A percentile compares a stretch with the other conserved stretches of the same genome.
These are phyloP conservation scores for Gerris buenoi DNA, from an alignment of 1,140 invertebrate genomes.

Conservation along the genomic window DNA sequence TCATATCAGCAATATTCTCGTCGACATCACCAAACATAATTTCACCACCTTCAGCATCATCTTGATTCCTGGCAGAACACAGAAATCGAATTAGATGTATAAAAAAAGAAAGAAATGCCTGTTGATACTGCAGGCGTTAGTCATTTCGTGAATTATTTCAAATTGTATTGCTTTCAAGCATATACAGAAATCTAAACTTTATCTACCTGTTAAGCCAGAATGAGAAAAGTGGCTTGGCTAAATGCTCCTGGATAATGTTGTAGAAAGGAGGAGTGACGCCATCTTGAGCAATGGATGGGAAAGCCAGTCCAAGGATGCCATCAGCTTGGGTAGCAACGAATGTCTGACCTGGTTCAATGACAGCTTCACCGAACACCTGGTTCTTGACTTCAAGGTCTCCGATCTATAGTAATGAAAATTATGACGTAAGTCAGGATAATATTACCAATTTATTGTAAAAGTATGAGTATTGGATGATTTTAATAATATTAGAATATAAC, in stretches of 20 bases:
- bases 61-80: not conserved
- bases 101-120: too few relatives aligned
- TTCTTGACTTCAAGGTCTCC: not conserved
- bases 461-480: too few relatives aligned
- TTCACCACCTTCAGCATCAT: slow-evolving; percentile 4
- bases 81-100: too few relatives aligned
- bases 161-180: too few relatives aligned
- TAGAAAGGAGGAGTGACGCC: slow-evolving; percentile 7
- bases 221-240: slow-evolving; percentile 5
- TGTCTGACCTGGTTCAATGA: not conserved
- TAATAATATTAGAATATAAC: too few relatives aligned
- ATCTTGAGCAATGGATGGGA: slow-evolving; percentile 4
- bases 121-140: too few relatives aligned
- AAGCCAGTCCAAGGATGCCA: slow-evolving; percentile 12
- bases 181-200: too few relatives aligned
- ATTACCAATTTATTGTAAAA: too few relatives aligned
- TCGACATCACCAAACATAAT: slow-evolving; percentile 5
- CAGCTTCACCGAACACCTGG: slow-evolving; percentile 9
- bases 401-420: slow-evolving; percentile 3
- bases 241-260: not conserved
- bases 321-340: slow-evolving; percentile 3
- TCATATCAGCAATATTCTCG: not conserved
- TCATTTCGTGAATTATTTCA: too few relatives aligned
- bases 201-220: slow-evolving; percentile 6
- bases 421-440: too few relatives aligned